A percentile compares a stretch with the other conserved stretches of the same genome.
These are phyloP conservation scores for Gallinago media DNA, from an alignment of 2,113 vertebrate species.

Conservation along the genomic window DNA sequence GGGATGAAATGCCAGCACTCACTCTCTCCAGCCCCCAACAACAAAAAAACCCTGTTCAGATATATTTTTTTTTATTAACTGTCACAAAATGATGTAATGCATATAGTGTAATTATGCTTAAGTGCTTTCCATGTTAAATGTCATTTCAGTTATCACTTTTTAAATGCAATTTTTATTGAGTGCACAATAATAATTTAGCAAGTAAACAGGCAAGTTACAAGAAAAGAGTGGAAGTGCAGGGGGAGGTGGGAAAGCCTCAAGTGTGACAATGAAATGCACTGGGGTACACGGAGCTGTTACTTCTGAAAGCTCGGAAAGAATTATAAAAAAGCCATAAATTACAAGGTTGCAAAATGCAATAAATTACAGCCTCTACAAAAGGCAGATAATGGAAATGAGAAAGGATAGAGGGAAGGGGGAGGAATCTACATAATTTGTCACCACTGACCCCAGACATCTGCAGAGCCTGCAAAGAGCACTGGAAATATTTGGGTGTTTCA, in stretches of 20 bases:
- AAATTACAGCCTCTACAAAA: slow-evolving; percentile 76
- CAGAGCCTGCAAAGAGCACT: slow-evolving; percentile 29
- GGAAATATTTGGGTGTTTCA: slow-evolving; percentile 69
- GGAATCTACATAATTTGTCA: slow-evolving; percentile 77
- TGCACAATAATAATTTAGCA: slow-evolving; percentile 77
- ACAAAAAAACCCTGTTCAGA: slow-evolving; percentile 22
- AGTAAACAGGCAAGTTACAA: slow-evolving; percentile 70
- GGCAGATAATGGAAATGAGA: slow-evolving; percentile 75
- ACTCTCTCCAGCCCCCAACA: slow-evolving; percentile 2
- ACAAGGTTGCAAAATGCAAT: slow-evolving; percentile 76
- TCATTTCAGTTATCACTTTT: slow-evolving; percentile 80
- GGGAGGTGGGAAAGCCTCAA: slow-evolving; percentile 59
- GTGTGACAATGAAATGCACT: slow-evolving; percentile 66
- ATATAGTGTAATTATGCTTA: slow-evolving; percentile 81
- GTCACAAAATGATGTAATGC: slow-evolving; percentile 77
- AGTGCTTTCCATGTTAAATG: slow-evolving; percentile 81
- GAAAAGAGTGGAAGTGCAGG: slow-evolving; percentile 59
- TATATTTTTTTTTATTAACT: slow-evolving; percentile 61
- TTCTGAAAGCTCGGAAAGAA: slow-evolving; percentile 68
- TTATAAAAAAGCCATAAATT: slow-evolving; percentile 73
- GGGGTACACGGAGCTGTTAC: slow-evolving; percentile 60
- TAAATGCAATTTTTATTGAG: slow-evolving; percentile 78
- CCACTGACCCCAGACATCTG: slow-evolving; percentile 73
- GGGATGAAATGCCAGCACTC: slow-evolving; percentile 17
- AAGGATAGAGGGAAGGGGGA: slow-evolving; percentile 59